These are phyloP conservation scores for Protonibea diacanthus DNA, from an alignment of 2,797 vertebrate species.

Conservation along the genomic window DNA sequence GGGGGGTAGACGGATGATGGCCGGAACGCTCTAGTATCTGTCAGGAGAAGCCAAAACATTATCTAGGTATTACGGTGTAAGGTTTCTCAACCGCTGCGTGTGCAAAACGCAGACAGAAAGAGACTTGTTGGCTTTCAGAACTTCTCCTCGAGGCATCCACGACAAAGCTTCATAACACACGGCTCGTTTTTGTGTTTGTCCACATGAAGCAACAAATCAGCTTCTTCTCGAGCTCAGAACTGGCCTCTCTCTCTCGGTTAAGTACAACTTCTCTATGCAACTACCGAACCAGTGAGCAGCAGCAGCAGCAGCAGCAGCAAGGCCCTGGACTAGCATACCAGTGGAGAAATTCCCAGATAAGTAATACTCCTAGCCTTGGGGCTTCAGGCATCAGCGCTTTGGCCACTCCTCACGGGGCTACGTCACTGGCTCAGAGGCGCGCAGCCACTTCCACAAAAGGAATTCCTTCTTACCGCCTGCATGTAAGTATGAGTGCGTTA, in stretches of 20 bases:
- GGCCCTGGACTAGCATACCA: conserved; percentile 80
- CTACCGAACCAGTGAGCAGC: conserved; percentile 64
- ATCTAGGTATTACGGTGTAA: conserved; percentile 29
- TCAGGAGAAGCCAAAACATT: conserved; percentile 27
- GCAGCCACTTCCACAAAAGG: conserved; percentile 88
- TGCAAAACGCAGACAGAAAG: conserved; percentile 10
- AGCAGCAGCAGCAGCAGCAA: not conserved
- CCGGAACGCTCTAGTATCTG: conserved; percentile 28
- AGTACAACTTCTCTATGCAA: conserved; percentile 52
- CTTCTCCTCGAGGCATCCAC: conserved; percentile 11
- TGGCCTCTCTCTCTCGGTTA: not conserved
- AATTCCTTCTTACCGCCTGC: conserved; percentile 87
- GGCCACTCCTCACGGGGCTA: conserved; percentile 72
- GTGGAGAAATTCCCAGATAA: conserved; percentile 88
- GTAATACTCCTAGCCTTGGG: conserved; percentile 81
- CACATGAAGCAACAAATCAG: conserved; percentile 69
- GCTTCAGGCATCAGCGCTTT: conserved; percentile 76
- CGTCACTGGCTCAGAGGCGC: conserved; percentile 78
- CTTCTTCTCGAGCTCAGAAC: conserved; percentile 49
- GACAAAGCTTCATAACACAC: conserved; percentile 40
- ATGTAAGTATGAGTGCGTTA: conserved; percentile 71
- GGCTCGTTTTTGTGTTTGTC: conserved; percentile 17
- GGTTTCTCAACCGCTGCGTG: conserved; percentile 41
- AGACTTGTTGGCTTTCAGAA: conserved; percentile 29
- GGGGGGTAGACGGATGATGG: conserved; percentile 2